Evolutionary conservation across 2,888 invertebrate genomes (phyloP).

Genomic region (Platypus cylindrus): DNA sequence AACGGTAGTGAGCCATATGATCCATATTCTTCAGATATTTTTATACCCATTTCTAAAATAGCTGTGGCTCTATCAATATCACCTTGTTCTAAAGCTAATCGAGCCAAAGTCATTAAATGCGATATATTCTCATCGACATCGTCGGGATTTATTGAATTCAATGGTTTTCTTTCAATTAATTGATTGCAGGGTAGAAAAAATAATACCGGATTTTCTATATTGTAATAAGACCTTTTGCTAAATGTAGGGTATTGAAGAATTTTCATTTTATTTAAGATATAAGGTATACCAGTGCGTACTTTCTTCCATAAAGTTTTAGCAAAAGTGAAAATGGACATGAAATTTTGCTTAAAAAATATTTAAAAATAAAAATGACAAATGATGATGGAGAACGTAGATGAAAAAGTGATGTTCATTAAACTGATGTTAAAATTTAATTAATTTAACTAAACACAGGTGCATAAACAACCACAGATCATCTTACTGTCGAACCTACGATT

Average conservation of each 20-base stretch:
- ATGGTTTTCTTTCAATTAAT: slow-evolving; percentile 2
- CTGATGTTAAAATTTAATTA: too few relatives aligned
- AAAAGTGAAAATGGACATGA: slow-evolving; percentile 11
- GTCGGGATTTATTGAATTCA: slow-evolving; percentile 11
- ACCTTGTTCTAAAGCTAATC: slow-evolving; percentile 30
- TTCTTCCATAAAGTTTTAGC: slow-evolving; percentile 10
- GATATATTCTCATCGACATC: slow-evolving; percentile 32
- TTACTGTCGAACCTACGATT: too few relatives aligned
- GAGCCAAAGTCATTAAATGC: slow-evolving; percentile 30
- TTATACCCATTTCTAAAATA: slow-evolving; percentile 32
- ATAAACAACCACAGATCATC: too few relatives aligned
- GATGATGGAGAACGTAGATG: too few relatives aligned
- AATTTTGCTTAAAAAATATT: slow-evolving; percentile 11
- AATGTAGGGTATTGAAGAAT: slow-evolving; percentile 3
- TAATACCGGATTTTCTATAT: slow-evolving; percentile 8
- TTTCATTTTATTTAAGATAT: slow-evolving; percentile 3
- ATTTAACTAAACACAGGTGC: too few relatives aligned
- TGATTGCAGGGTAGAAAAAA: slow-evolving; percentile 8
- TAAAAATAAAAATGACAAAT: too few relatives aligned
- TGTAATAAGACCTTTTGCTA: slow-evolving; percentile 2
- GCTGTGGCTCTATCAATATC: slow-evolving; percentile 32
- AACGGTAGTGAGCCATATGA: slow-evolving; percentile 30
- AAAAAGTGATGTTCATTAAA: too few relatives aligned
- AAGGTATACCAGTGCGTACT: slow-evolving; percentile 3
- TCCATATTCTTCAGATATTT: slow-evolving; percentile 32